Conservation (phyloP, 2,888 invertebrate species). For the Trisateles emortualis region DNA sequence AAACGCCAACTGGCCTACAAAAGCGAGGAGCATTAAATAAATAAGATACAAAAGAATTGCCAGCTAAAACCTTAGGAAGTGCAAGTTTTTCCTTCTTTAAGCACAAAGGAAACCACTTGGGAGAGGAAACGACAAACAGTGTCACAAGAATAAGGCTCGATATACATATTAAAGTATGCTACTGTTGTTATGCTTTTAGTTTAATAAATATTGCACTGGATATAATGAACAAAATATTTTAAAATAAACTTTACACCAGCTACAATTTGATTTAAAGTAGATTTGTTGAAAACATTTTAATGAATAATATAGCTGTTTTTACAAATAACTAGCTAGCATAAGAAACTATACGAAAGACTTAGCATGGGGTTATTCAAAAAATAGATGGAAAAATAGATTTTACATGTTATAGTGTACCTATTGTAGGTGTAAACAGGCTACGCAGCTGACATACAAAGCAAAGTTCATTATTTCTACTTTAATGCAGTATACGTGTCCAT, state of each 20-base stretch:
- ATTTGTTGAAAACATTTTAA: not conserved
- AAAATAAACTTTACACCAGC: not conserved
- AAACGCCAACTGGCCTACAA: not conserved
- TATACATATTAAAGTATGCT: not conserved
- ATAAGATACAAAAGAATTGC: conserved; percentile 4
- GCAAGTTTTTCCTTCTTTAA: conserved; percentile 12
- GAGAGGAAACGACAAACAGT: conserved; percentile 28
- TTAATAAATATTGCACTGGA: not conserved
- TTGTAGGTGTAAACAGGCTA: too few species aligned
- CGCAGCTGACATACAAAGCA: too few species aligned
- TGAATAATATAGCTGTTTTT: too few species aligned
- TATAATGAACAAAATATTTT: not conserved
- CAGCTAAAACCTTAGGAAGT: conserved; percentile 1
- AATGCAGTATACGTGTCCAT: too few species aligned
- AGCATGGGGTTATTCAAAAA: too few species aligned
- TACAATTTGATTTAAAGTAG: not conserved
- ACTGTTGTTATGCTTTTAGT: not conserved
- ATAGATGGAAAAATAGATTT: too few species aligned
- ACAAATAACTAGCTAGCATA: too few species aligned
- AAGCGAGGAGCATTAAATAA: not conserved
- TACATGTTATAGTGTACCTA: too few species aligned
- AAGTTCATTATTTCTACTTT: too few species aligned
- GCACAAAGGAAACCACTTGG: conserved; percentile 14
- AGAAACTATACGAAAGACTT: too few species aligned
- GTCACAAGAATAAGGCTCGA: conserved; percentile 20